phyloP scores from a whole-genome alignment of 2,888 invertebrate genomes.

The Ommatoiulus sabulosus region DNA sequence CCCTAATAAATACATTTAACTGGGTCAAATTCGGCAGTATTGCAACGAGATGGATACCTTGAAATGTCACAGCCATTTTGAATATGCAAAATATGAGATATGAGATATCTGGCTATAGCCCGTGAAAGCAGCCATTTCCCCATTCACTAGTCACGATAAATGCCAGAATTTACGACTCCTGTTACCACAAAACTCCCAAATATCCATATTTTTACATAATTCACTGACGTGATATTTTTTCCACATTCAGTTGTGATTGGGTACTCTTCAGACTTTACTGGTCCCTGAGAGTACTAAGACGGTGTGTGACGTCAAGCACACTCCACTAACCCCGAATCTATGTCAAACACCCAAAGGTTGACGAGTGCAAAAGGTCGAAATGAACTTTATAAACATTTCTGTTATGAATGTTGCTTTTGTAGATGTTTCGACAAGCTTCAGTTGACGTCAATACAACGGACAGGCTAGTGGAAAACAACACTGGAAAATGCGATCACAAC shows the following conservation, averaged over 20 bases:
- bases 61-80: background rate
- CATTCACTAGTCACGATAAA: slow-evolving; percentile 21
- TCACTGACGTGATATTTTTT: background rate
- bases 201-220: background rate
- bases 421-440: slow-evolving; percentile 52
- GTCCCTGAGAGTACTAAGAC: background rate
- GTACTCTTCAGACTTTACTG: background rate
- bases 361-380: background rate
- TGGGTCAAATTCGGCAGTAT: too few relatives aligned
- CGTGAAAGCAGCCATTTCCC: background rate
- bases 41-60: too few relatives aligned
- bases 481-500: slow-evolving; percentile 58
- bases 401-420: background rate
- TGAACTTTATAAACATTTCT: background rate
- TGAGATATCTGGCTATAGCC: background rate
- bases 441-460: slow-evolving; percentile 52
- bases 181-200: background rate
- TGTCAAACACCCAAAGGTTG: too few relatives aligned
- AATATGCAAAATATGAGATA: too few relatives aligned
- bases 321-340: too few relatives aligned
- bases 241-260: background rate
- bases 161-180: background rate
- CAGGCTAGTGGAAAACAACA: slow-evolving; percentile 48
- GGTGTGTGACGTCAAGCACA: background rate
- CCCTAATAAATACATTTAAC: too few relatives aligned